A percentile compares a stretch with the other conserved stretches of the same genome.
These are phyloP conservation scores for Aphelocoma californica DNA, from an alignment of 2,797 vertebrate species.

Conservation along the genomic window DNA sequence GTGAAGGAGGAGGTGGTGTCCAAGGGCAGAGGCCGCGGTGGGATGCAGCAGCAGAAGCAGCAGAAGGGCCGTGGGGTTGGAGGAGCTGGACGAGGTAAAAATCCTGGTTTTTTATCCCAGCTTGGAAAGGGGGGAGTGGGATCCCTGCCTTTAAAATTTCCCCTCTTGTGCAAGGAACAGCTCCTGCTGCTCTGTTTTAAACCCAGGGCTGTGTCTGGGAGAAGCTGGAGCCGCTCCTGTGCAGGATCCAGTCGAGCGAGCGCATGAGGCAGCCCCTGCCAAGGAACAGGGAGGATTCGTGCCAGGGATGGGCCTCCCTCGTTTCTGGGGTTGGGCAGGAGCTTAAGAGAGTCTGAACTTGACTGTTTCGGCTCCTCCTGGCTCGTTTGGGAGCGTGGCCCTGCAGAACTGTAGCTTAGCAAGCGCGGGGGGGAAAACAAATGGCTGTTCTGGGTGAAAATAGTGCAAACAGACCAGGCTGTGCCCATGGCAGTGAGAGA, in stretches of 20 bases:
- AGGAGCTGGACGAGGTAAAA: constrained; percentile 81
- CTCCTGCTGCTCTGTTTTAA: rapidly evolving
- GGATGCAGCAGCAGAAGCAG: constrained; percentile 92
- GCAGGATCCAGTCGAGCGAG: not conserved
- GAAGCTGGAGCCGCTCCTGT: not conserved
- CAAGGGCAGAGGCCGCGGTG: constrained; percentile 91
- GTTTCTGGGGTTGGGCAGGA: constrained; percentile 2
- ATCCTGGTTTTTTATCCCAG: not conserved
- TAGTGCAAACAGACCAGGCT: not conserved
- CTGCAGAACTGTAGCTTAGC: not conserved
- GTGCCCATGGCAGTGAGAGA: rapidly evolving
- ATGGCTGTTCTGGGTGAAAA: not conserved
- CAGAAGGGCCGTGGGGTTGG: constrained; percentile 88
- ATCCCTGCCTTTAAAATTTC: not conserved
- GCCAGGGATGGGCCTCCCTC: constrained; percentile 44
- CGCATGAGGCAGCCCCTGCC: not conserved
- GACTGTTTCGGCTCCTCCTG: not conserved
- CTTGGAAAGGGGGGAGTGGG: rapidly evolving
- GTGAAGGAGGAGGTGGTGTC: constrained; percentile 96
- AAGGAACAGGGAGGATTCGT: not conserved
- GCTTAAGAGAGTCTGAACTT: not conserved
- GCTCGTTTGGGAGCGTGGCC: not conserved
- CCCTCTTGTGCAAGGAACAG: not conserved
- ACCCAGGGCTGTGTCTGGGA: not conserved
- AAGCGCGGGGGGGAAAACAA: not conserved